Evolutionary conservation across 1,140 invertebrate genomes (phyloP).

Genomic region (Eupeodes corollae): DNA sequence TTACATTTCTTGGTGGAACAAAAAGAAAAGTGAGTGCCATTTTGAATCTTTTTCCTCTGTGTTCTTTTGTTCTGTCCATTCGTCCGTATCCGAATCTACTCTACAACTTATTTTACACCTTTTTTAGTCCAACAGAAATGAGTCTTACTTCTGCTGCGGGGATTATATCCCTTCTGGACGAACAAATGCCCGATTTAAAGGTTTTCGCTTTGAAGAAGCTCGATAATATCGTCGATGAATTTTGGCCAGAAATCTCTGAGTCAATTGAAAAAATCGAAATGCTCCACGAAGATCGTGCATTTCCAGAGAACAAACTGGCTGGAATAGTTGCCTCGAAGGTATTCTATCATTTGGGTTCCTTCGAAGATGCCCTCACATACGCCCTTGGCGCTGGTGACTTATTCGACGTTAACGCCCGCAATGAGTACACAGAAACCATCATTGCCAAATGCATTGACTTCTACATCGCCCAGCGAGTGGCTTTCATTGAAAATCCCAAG

Average conservation of each 20-base stretch:
- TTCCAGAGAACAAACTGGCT: slow-evolving; percentile 81
- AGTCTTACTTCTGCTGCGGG: slow-evolving; percentile 58
- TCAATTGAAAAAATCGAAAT: slow-evolving; percentile 96
- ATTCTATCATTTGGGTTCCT: slow-evolving; percentile 94
- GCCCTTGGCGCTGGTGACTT: slow-evolving; percentile 84
- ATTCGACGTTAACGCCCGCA: slow-evolving; percentile 86
- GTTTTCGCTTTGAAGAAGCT: slow-evolving; percentile 85
- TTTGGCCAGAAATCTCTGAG: slow-evolving; percentile 98
- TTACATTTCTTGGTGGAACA: too few species aligned
- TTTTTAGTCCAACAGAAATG: slow-evolving; percentile 22
- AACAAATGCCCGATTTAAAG: slow-evolving; percentile 84
- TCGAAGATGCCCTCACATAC: slow-evolving; percentile 90
- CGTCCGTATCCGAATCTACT: background rate
- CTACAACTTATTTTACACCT: background rate
- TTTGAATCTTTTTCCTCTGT: background rate
- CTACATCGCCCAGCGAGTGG: slow-evolving; percentile 79
- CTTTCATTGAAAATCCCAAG: slow-evolving; percentile 48
- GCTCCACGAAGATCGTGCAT: slow-evolving; percentile 83
- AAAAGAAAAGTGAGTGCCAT: too few species aligned
- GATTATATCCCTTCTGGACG: slow-evolving; percentile 90
- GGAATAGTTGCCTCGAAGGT: slow-evolving; percentile 97
- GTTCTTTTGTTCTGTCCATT: background rate
- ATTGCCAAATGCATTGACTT: slow-evolving; percentile 93
- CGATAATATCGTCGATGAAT: slow-evolving; percentile 90
- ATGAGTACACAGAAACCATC: slow-evolving; percentile 94